phyloP scores from a whole-genome alignment of 2,888 invertebrate genomes.

The Diplolepis rosae region DNA sequence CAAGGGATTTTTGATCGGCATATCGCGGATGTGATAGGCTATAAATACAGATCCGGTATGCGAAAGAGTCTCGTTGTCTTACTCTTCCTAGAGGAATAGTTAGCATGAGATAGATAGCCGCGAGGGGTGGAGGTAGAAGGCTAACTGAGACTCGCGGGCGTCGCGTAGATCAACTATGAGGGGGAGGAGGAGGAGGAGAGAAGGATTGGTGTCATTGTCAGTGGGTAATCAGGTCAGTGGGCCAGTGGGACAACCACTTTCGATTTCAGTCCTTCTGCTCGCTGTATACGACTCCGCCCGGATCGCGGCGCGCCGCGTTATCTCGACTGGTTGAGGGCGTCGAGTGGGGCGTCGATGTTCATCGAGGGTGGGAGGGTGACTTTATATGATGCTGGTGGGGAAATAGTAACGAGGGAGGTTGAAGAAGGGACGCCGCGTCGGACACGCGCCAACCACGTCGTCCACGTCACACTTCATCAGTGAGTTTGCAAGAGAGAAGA shows the following conservation, averaged over 20 bases:
- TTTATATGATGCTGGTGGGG: background rate
- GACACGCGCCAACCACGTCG: conserved; percentile 36
- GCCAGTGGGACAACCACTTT: conserved; percentile 77
- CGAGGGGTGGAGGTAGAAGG: conserved; percentile 70
- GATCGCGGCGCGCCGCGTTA: conserved; percentile 63
- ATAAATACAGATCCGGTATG: background rate
- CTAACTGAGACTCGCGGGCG: conserved; percentile 51
- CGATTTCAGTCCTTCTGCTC: conserved; percentile 70
- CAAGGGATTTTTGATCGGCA: background rate
- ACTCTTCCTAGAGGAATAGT: conserved; percentile 34
- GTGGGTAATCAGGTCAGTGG: conserved; percentile 81
- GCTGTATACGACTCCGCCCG: conserved; percentile 58
- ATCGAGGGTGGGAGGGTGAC: conserved; percentile 19
- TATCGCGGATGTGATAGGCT: background rate
- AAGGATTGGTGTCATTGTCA: conserved; percentile 74
- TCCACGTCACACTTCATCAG: background rate
- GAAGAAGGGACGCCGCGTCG: conserved; percentile 10
- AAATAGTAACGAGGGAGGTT: background rate
- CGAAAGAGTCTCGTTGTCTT: background rate
- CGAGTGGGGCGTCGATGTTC: background rate
- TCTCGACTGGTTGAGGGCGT: conserved; percentile 46
- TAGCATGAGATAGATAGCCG: conserved; percentile 33
- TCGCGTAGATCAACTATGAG: conserved; percentile 56
- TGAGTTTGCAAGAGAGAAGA: conserved; percentile 29
- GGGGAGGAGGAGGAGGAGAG: conserved; percentile 71